phyloP scores from a whole-genome alignment of 2,797 vertebrate species.

The Bovichtus variegatus region DNA sequence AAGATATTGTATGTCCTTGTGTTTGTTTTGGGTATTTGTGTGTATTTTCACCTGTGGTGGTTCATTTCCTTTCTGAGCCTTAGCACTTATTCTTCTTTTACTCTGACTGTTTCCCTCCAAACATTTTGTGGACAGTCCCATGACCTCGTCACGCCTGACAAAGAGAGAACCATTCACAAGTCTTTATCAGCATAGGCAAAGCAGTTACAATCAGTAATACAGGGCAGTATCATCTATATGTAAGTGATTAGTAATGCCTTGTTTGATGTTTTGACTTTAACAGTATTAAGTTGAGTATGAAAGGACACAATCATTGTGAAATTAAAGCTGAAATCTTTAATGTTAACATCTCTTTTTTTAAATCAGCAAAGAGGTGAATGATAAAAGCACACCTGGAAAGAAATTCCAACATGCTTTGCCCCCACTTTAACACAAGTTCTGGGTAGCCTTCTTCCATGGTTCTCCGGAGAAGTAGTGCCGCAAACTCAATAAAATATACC shows the following conservation, averaged over 20 bases:
- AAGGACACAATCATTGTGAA: not conserved
- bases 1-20: not conserved
- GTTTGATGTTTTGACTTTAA: not conserved
- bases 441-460: conserved; percentile 87
- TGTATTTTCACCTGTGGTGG: conserved; percentile 58
- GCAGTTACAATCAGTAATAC: not conserved
- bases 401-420: conserved; percentile 74
- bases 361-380: not conserved
- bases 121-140: conserved; percentile 15
- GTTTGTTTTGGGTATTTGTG: not conserved
- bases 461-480: conserved; percentile 88
- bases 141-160: conserved; percentile 58
- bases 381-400: conserved; percentile 85
- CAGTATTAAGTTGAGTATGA: not conserved
- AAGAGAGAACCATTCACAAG: conserved; percentile 37
- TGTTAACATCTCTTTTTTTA: not conserved
- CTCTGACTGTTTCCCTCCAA: conserved; percentile 21
- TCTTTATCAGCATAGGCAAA: not conserved
- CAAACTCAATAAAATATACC: conserved; percentile 90
- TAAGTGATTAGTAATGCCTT: not conserved
- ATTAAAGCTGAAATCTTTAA: not conserved
- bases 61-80: conserved; percentile 38
- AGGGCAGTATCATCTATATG: not conserved
- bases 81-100: conserved; percentile 9
- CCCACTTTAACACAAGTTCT: conserved; percentile 85